Evolutionary conservation across 2,113 vertebrate genomes (phyloP).

Genomic region (Urocynchramus pylzowi): DNA sequence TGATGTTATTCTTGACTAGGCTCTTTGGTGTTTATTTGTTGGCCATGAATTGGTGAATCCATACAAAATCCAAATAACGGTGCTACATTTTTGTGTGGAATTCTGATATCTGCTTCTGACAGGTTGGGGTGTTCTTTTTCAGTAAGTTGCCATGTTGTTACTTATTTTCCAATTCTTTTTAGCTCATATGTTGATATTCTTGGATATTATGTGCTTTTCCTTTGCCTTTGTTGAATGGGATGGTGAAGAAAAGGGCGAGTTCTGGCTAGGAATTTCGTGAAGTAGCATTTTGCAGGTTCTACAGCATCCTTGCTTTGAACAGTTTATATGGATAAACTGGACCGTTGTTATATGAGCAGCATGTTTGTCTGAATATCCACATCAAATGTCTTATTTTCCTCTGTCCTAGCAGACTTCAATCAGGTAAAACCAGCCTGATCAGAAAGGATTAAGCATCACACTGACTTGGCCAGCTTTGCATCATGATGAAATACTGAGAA

Average conservation of each 20-base stretch:
- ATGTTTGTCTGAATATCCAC: background rate
- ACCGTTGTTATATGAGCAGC: background rate
- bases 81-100: background rate
- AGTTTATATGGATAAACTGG: background rate
- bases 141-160: background rate
- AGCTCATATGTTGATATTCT: background rate
- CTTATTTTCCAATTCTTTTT: background rate
- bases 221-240: background rate
- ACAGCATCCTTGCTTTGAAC: accelerated
- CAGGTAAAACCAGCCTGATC: background rate
- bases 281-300: background rate
- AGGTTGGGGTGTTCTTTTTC: background rate
- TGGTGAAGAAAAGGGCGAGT: background rate
- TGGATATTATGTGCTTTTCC: background rate
- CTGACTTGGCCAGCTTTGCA: background rate
- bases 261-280: background rate
- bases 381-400: background rate
- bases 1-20: background rate
- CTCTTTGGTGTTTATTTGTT: background rate
- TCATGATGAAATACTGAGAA: background rate
- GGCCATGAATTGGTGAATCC: background rate
- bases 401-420: background rate
- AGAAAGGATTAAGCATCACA: background rate
- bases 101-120: background rate
- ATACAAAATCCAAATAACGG: background rate